A percentile compares a stretch with the other conserved stretches of the same genome.
These are phyloP conservation scores for Stenolophus ochropezus DNA, from an alignment of 2,888 invertebrate species.

Conservation along the genomic window DNA sequence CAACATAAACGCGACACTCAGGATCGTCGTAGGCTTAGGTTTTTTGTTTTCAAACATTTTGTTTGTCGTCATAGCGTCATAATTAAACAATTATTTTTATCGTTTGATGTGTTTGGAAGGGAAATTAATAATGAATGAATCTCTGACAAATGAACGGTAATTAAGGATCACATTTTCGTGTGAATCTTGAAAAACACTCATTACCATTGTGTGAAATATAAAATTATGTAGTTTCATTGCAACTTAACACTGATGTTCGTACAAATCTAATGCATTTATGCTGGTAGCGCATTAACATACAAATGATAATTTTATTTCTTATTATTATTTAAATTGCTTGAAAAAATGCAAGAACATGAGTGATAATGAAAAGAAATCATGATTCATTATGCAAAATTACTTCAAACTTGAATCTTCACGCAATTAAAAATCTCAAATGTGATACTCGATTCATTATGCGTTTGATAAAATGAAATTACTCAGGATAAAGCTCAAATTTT, in stretches of 20 bases:
- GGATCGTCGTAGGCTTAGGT: background rate
- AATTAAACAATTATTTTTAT: slow-evolving; percentile 32
- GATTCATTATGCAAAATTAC: background rate
- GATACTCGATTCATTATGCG: background rate
- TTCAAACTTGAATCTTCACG: slow-evolving; percentile 3
- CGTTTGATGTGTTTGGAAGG: slow-evolving; percentile 1
- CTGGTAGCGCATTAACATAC: slow-evolving; percentile 23
- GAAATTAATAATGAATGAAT: slow-evolving; percentile 27
- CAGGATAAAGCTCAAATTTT: too few species aligned
- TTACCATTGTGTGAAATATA: slow-evolving; percentile 27
- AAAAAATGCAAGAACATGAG: slow-evolving; percentile 40
- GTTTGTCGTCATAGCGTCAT: slow-evolving; percentile 8
- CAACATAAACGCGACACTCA: background rate
- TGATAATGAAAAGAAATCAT: slow-evolving; percentile 40
- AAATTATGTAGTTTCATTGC: slow-evolving; percentile 27
- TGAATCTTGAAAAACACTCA: slow-evolving; percentile 25
- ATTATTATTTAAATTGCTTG: slow-evolving; percentile 41
- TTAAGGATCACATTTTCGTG: slow-evolving; percentile 23
- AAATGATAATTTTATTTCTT: slow-evolving; percentile 39
- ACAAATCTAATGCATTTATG: slow-evolving; percentile 26
- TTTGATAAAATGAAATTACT: too few species aligned
- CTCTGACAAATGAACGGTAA: slow-evolving; percentile 14
- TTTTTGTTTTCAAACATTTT: background rate
- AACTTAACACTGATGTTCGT: slow-evolving; percentile 34
- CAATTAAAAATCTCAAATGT: background rate